These are phyloP conservation scores for Tiliacea citrago DNA, from an alignment of 2,888 invertebrate genomes.

Conservation along the genomic window DNA sequence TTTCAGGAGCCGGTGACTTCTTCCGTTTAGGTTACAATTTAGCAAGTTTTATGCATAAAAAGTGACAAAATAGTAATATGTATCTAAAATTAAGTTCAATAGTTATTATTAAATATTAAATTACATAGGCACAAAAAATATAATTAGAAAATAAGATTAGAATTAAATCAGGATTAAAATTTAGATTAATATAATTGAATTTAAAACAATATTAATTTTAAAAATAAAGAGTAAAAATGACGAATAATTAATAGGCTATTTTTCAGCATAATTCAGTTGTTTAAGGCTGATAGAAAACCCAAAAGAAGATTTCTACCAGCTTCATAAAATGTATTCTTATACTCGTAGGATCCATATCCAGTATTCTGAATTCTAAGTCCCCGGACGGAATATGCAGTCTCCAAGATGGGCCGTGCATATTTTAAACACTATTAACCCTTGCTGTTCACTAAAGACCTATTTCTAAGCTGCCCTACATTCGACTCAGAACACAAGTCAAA, in stretches of 20 bases:
- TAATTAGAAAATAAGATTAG: no score
- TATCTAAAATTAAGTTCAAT: no score
- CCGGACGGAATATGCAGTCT: slow-evolving; percentile 45
- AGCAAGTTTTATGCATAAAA: no score
- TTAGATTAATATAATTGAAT: no score
- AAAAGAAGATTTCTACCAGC: not conserved
- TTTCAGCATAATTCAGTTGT: not conserved
- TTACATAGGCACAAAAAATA: no score
- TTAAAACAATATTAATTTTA: no score
- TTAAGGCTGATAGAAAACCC: not conserved
- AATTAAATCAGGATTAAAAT: no score
- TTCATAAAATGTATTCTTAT: not conserved
- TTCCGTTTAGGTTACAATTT: no score
- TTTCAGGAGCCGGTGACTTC: no score
- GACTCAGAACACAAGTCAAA: not conserved
- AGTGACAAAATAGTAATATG: no score
- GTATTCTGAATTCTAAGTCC: slow-evolving; percentile 22
- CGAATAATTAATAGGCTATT: not conserved
- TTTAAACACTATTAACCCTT: slow-evolving; percentile 66
- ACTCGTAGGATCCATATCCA: slow-evolving; percentile 44
- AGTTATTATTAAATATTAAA: no score
- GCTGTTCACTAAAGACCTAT: slow-evolving; percentile 50
- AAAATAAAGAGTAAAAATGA: no score
- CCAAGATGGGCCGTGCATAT: slow-evolving; percentile 63
- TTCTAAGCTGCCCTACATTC: slow-evolving; percentile 50